Evolutionary conservation across 2,797 vertebrate genomes (phyloP).

Genomic region (Periparus ater): DNA sequence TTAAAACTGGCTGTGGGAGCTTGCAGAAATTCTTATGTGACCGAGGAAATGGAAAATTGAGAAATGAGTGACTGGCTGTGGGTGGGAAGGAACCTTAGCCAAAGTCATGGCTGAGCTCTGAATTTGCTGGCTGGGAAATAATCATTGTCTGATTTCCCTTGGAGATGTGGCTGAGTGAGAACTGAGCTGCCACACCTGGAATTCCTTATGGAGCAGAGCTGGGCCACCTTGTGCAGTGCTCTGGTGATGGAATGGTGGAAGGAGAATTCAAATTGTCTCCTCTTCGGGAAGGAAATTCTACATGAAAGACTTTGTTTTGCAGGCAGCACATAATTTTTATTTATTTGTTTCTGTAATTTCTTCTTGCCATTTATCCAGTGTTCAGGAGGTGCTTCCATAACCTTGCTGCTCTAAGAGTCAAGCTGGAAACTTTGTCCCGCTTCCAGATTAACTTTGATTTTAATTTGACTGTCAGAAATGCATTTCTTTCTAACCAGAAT

Average conservation of each 20-base stretch:
- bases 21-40: background rate
- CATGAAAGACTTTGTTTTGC: background rate
- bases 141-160: background rate
- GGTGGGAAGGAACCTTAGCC: background rate
- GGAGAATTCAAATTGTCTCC: background rate
- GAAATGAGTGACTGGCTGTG: background rate
- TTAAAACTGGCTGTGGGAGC: background rate
- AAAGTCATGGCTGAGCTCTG: background rate
- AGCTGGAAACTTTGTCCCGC: background rate
- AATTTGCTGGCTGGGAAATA: background rate
- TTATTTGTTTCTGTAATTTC: background rate
- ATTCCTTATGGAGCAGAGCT: background rate
- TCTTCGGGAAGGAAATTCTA: background rate
- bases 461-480: background rate
- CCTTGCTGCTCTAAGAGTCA: background rate
- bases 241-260: background rate
- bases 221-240: background rate
- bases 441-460: background rate
- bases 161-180: background rate
- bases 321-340: background rate
- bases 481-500: background rate
- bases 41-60: background rate
- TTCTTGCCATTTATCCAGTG: background rate
- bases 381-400: background rate
- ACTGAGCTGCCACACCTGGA: background rate